These are phyloP conservation scores for Rhopalosiphum nymphaeae DNA, from an alignment of 2,888 invertebrate species.

Conservation along the genomic window DNA sequence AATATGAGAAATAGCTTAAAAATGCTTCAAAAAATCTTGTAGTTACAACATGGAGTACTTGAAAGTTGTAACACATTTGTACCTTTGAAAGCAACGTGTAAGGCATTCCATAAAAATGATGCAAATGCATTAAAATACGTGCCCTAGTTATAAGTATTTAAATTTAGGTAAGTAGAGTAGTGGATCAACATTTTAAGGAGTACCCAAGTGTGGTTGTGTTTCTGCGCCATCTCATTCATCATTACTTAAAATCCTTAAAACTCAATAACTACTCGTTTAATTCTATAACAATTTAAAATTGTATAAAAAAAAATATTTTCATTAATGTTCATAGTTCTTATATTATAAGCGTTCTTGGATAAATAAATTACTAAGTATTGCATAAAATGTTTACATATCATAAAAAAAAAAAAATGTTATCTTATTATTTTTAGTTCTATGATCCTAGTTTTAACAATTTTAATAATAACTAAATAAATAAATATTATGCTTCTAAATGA, in stretches of 20 bases:
- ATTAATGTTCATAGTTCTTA: background rate
- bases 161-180: background rate
- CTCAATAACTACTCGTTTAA: background rate
- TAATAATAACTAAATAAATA: background rate
- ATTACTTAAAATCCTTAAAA: background rate
- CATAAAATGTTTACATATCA: background rate
- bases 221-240: background rate
- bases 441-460: background rate
- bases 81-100: no score
- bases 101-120: no score
- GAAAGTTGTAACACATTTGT: no score
- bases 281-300: background rate
- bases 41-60: no score
- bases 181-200: background rate
- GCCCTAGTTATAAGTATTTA: background rate
- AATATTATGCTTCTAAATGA: background rate
- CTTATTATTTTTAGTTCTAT: background rate
- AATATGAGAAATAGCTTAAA: no score
- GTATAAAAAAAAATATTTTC: background rate
- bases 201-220: background rate
- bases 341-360: background rate
- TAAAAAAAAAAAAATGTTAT: background rate
- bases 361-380: background rate
- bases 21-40: no score
- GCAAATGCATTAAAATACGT: no score